Conservation (phyloP, 2,888 invertebrate species). For the Xestoiulus laeticollis region DNA sequence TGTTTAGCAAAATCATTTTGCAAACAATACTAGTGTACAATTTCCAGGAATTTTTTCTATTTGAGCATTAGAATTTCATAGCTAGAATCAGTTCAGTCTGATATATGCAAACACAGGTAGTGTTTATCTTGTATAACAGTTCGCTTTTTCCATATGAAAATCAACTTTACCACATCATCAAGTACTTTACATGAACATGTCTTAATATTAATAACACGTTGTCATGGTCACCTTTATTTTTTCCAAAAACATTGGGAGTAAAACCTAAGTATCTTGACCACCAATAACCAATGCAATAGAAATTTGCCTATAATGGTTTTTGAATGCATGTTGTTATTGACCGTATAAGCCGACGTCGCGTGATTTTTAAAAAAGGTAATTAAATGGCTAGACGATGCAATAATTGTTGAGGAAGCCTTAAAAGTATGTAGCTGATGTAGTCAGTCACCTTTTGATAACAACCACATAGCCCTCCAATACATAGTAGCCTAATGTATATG, state of each 20-base stretch:
- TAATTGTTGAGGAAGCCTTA: background rate
- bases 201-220: background rate
- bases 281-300: background rate
- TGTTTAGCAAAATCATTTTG: too few species aligned
- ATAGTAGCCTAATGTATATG: too few species aligned
- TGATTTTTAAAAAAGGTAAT: background rate
- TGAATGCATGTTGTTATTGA: background rate
- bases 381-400: background rate
- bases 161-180: too few species aligned
- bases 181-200: background rate
- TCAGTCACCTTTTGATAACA: background rate
- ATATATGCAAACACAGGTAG: too few species aligned
- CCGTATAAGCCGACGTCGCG: background rate
- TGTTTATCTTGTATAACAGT: too few species aligned
- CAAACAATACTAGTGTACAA: too few species aligned
- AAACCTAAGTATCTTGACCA: background rate
- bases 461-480: background rate
- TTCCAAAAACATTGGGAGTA: background rate
- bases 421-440: background rate
- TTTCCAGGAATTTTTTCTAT: too few species aligned
- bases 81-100: too few species aligned
- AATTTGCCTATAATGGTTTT: background rate
- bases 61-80: too few species aligned
- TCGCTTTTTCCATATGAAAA: too few species aligned
- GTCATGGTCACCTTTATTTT: background rate